phyloP scores from a whole-genome alignment of 2,888 invertebrate genomes.

The Eupelmus urozonus region DNA sequence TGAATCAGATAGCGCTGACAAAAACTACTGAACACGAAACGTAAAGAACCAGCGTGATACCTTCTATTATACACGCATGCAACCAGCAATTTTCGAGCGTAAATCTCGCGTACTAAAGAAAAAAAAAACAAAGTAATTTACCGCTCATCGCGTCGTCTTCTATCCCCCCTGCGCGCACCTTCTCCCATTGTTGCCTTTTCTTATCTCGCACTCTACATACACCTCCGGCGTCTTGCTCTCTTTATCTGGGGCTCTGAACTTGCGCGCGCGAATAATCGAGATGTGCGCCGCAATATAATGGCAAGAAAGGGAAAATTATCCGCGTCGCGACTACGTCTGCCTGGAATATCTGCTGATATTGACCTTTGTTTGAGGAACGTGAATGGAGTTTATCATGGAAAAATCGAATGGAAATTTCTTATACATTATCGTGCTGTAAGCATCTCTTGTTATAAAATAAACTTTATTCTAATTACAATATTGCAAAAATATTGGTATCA shows the following conservation, averaged over 20 bases:
- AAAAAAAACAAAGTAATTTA: constrained; percentile 43
- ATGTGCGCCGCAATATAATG: constrained; percentile 2
- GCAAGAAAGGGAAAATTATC: neutral
- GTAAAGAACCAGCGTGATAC: constrained; percentile 2
- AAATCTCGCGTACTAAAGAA: neutral
- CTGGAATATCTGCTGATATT: too few relatives aligned
- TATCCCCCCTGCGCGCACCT: neutral
- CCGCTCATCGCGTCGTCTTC: constrained; percentile 42
- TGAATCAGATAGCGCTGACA: neutral
- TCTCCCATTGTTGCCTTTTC: constrained; percentile 39
- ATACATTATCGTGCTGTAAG: too few relatives aligned
- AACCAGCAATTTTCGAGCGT: constrained; percentile 11
- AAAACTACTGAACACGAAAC: neutral
- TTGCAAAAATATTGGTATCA: too few relatives aligned
- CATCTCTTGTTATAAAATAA: too few relatives aligned
- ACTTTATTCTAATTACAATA: too few relatives aligned
- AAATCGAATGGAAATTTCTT: too few relatives aligned
- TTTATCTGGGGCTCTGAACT: constrained; percentile 32
- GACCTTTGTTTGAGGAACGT: too few relatives aligned
- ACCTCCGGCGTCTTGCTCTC: constrained; percentile 29
- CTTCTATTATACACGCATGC: neutral
- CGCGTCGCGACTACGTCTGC: too few relatives aligned
- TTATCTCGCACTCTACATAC: constrained; percentile 38
- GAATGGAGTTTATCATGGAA: too few relatives aligned
- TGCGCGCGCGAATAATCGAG: constrained; percentile 27